Conservation (phyloP, 2,113 vertebrate genomes). For the Anser brachyrhynchus region DNA sequence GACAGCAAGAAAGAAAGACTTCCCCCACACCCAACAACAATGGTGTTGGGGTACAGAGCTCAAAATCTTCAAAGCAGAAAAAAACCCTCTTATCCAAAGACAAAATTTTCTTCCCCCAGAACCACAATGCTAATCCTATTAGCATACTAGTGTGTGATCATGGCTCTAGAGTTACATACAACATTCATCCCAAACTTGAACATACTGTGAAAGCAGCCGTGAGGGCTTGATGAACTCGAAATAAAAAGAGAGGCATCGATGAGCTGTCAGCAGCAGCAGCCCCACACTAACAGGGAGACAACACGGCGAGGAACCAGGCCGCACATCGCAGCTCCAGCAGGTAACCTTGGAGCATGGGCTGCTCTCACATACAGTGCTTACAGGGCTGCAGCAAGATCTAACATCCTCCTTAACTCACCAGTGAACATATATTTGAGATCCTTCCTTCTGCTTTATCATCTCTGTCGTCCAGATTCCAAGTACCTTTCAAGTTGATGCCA, state of each 20-base stretch:
- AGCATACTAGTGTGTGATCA: conserved; percentile 20
- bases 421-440: accelerated
- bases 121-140: conserved; percentile 23
- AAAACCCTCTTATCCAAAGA: conserved; percentile 18
- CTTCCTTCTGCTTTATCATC: background rate
- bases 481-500: background rate
- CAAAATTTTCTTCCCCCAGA: background rate
- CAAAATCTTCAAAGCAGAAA: background rate
- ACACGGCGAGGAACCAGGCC: background rate
- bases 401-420: accelerated
- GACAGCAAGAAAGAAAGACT: accelerated
- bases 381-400: background rate
- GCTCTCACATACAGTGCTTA: accelerated
- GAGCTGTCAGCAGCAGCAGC: background rate
- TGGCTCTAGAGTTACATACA: conserved; percentile 1
- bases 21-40: accelerated
- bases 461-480: background rate
- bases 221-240: background rate
- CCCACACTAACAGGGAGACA: accelerated
- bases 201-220: background rate
- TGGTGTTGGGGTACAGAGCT: background rate
- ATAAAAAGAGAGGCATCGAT: background rate
- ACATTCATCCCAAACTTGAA: background rate
- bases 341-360: background rate
- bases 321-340: background rate